Base-by-base conservation (phyloP, 2,888 invertebrate genomes). In the Coelinius sp. region DNA sequence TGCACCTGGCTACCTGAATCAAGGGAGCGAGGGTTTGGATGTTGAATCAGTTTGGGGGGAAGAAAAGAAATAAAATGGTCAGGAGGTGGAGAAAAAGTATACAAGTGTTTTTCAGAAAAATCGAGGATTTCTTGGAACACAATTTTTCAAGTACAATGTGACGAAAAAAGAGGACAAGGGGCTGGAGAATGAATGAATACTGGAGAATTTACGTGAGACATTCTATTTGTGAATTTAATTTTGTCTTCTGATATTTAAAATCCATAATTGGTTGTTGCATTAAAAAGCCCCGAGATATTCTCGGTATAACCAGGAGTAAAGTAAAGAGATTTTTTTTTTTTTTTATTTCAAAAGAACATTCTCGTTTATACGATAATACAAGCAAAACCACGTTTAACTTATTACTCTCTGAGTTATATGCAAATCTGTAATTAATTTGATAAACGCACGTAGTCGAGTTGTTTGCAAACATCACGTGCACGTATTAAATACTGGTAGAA, bases 1-100 rank as follows among this genome's bases (percentile, higher is more conserved):
- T 78, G 79, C 83, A 83, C 83, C 84, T 84, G 83, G 81, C 83
- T 84, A 84, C 82, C 84, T 83, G 83, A 77, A 77, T 67, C 73
- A 66, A 46, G 25, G 53, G 56, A 41, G 46, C 14, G 24, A 35
- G 44, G 41, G 65, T 66, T 62, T 52, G 12, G 65, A 49, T 20
- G 17, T 35, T 73, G 67, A 69, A 41, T 38, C 27, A 24, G 52
- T n/a, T n/a, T n/a, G n/a, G n/a, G 24, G n/a, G 10, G 22, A 53
- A 22, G 27, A 6, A 35, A 17, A 44, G 46, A 62, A 22, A 56
- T 24, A 52, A 53, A 53, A 25, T 2, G n/a, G n/a, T 27, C 12
- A 1, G 1, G n/a, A 56, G n/a, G 12, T 46, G 5, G 27, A 41
- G 41, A 24, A 53, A 25, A 44, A 25, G 49, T 46, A 68, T 63